Conservation (phyloP, 2,888 invertebrate species). For the Tipula unca region DNA sequence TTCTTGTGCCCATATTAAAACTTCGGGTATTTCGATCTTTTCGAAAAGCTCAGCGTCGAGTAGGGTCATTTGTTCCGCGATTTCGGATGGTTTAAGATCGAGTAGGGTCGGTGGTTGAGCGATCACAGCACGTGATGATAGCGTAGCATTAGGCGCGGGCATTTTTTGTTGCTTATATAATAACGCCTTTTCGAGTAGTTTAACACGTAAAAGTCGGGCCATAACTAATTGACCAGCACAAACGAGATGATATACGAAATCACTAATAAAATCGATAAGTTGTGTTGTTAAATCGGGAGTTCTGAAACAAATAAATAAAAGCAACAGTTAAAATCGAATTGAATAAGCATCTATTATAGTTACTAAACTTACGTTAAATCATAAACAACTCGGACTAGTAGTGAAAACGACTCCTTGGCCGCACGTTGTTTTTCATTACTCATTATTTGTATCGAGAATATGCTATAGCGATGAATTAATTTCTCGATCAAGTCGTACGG, state of each 20-base stretch:
- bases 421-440: constrained; percentile 63
- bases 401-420: constrained; percentile 79
- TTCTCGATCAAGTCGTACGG: constrained; percentile 80
- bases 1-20: constrained; percentile 93
- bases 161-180: background rate
- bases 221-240: constrained; percentile 85
- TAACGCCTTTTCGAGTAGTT: constrained; percentile 73
- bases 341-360: background rate
- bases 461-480: constrained; percentile 54
- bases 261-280: constrained; percentile 75
- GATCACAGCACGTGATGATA: constrained; percentile 47
- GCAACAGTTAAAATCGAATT: background rate
- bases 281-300: constrained; percentile 75
- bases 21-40: constrained; percentile 95
- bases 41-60: constrained; percentile 92
- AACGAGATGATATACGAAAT: constrained; percentile 89
- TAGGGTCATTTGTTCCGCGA: constrained; percentile 97
- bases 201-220: constrained; percentile 82
- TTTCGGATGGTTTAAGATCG: constrained; percentile 88
- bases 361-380: constrained; percentile 81
- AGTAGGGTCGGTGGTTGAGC: constrained; percentile 59
- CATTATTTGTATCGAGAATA: constrained; percentile 58
- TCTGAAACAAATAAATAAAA: constrained; percentile 44
- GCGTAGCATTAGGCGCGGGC: constrained; percentile 39
- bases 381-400: constrained; percentile 89